Evolutionary conservation across 2,888 invertebrate species (phyloP).

Genomic region (Yponomeuta evonymella): DNA sequence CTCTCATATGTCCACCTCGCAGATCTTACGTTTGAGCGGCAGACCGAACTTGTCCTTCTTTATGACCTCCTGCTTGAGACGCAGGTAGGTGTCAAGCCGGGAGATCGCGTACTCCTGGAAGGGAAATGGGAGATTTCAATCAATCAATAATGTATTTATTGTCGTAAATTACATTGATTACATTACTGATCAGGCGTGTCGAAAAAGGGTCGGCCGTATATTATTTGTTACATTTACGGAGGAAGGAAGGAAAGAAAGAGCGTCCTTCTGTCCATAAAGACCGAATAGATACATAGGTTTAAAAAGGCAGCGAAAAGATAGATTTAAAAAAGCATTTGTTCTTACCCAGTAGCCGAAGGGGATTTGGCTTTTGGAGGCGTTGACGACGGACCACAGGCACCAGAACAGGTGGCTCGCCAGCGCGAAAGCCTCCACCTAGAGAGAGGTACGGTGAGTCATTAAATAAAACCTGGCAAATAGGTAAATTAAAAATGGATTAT

Average conservation of each 20-base stretch:
- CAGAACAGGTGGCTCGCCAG: conserved; percentile 95
- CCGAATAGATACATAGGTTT: too few relatives aligned
- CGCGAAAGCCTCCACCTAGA: conserved; percentile 83
- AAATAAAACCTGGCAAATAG: too few relatives aligned
- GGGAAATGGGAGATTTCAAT: conserved; percentile 24
- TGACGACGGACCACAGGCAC: conserved; percentile 94
- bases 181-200: too few relatives aligned
- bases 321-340: not conserved
- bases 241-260: too few relatives aligned
- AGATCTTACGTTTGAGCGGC: conserved; percentile 66
- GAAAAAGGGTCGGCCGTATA: too few relatives aligned
- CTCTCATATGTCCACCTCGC: conserved; percentile 70
- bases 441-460: conserved; percentile 43
- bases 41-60: conserved; percentile 58
- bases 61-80: conserved; percentile 75
- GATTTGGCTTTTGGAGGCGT: conserved; percentile 90
- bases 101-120: conserved; percentile 80
- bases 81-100: conserved; percentile 78
- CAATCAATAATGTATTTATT: too few relatives aligned
- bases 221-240: too few relatives aligned
- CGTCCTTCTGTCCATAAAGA: too few relatives aligned
- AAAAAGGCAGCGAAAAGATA: too few relatives aligned
- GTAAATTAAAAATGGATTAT: too few relatives aligned
- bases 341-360: conserved; percentile 96
- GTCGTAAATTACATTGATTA: too few relatives aligned